A percentile compares a stretch with the other conserved stretches of the same genome.
phyloP scores from a whole-genome alignment of 2,888 invertebrate species.

The Polymixis lichenea region DNA sequence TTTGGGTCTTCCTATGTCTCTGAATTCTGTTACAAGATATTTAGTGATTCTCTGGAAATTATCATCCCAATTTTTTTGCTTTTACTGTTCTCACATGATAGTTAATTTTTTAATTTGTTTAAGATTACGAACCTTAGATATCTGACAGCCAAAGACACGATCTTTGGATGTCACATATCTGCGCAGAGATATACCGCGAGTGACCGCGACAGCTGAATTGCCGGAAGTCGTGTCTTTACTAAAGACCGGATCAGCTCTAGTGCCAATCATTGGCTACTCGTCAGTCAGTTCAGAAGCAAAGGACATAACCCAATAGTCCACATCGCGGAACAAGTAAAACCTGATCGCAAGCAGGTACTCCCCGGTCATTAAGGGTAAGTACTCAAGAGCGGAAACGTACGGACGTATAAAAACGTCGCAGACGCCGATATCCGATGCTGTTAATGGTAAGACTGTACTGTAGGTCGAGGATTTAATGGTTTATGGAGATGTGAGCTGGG shows the following conservation, averaged over 20 bases:
- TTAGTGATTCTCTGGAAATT: not conserved
- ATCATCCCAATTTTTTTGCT: not conserved
- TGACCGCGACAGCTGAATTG: not conserved
- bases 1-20: not conserved
- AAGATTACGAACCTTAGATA: not conserved
- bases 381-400: slow-evolving; percentile 62
- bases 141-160: not conserved
- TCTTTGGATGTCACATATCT: too few species aligned
- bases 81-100: not conserved
- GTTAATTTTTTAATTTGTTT: not conserved
- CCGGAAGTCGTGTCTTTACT: slow-evolving; percentile 4
- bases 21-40: not conserved
- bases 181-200: not conserved
- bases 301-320: slow-evolving; percentile 78
- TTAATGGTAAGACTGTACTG: slow-evolving; percentile 48
- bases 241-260: slow-evolving; percentile 29
- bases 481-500: not conserved
- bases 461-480: not conserved
- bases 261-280: slow-evolving; percentile 33
- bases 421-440: slow-evolving; percentile 52
- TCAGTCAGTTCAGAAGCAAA: slow-evolving; percentile 62
- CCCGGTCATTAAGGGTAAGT: slow-evolving; percentile 75
- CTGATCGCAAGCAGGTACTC: slow-evolving; percentile 66
- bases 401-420: slow-evolving; percentile 46
- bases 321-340: slow-evolving; percentile 74